phyloP scores from a whole-genome alignment of 2,113 vertebrate species.

The Etheostoma cragini region DNA sequence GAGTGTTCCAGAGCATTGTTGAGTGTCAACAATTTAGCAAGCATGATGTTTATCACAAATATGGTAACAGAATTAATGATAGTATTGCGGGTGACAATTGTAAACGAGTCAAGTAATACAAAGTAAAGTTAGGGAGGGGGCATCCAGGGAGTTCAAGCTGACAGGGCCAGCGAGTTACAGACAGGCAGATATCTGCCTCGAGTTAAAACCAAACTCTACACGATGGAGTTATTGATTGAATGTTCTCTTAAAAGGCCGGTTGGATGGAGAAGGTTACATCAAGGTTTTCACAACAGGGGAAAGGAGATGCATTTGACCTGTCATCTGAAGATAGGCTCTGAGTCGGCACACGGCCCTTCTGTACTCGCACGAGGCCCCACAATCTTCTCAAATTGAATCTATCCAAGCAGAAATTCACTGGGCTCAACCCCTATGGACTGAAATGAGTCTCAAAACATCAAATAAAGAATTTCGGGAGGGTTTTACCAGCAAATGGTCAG shows the following conservation, averaged over 20 bases:
- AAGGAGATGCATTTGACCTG: slow-evolving; percentile 69
- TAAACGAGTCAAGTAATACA: slow-evolving; percentile 37
- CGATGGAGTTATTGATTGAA: slow-evolving; percentile 72
- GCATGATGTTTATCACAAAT: neutral
- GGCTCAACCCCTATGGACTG: slow-evolving; percentile 21
- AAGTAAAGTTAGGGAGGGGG: neutral
- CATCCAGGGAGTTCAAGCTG: slow-evolving; percentile 14
- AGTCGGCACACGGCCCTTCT: slow-evolving; percentile 28
- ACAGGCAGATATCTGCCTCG: slow-evolving; percentile 28
- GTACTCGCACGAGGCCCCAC: slow-evolving; percentile 21
- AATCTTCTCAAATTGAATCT: slow-evolving; percentile 59
- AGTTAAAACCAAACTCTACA: slow-evolving; percentile 63
- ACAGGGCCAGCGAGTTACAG: neutral
- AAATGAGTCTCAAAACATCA: slow-evolving; percentile 36
- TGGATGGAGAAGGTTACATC: slow-evolving; percentile 67
- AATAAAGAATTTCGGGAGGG: slow-evolving; percentile 55
- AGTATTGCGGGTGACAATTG: neutral
- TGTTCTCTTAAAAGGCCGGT: slow-evolving; percentile 67
- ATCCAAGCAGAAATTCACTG: slow-evolving; percentile 58
- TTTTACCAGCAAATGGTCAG: slow-evolving; percentile 1
- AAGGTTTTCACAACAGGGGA: slow-evolving; percentile 63
- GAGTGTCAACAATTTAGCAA: neutral
- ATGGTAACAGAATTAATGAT: slow-evolving; percentile 4
- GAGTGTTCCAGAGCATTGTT: neutral
- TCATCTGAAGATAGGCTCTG: slow-evolving; percentile 51